phyloP scores from a whole-genome alignment of 2,888 invertebrate species.

The Andrena hattorfiana region DNA sequence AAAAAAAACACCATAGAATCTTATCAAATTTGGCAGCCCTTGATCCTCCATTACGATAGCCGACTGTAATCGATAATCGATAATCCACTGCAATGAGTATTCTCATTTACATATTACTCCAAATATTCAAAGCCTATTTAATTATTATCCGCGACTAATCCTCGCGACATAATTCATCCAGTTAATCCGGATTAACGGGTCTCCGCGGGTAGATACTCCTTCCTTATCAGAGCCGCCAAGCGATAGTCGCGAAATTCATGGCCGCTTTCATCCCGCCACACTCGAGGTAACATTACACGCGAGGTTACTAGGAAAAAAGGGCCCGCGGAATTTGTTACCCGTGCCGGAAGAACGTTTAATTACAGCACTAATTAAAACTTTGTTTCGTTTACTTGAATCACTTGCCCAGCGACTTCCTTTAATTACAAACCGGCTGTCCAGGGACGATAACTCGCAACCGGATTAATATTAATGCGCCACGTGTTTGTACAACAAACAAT shows the following conservation, averaged over 20 bases:
- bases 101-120: too few relatives aligned
- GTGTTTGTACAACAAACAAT: background rate
- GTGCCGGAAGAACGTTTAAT: conserved; percentile 36
- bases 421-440: conserved; percentile 5
- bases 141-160: too few relatives aligned
- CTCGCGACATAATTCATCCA: too few relatives aligned
- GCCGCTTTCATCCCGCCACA: background rate
- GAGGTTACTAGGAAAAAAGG: conserved; percentile 4
- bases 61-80: too few relatives aligned
- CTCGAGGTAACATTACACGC: background rate
- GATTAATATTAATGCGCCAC: conserved; percentile 38
- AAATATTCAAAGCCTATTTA: too few relatives aligned
- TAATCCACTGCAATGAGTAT: too few relatives aligned
- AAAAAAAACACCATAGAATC: too few relatives aligned
- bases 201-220: too few relatives aligned
- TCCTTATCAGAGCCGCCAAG: background rate
- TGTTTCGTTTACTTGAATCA: conserved; percentile 50
- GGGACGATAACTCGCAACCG: conserved; percentile 7
- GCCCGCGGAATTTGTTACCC: conserved; percentile 17
- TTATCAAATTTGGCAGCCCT: too few relatives aligned
- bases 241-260: background rate
- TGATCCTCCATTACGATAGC: too few relatives aligned
- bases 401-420: conserved; percentile 34
- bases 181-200: too few relatives aligned
- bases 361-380: conserved; percentile 51